Evolutionary conservation across 2,888 invertebrate genomes (phyloP).

Genomic region (Pseudoips prasinana): DNA sequence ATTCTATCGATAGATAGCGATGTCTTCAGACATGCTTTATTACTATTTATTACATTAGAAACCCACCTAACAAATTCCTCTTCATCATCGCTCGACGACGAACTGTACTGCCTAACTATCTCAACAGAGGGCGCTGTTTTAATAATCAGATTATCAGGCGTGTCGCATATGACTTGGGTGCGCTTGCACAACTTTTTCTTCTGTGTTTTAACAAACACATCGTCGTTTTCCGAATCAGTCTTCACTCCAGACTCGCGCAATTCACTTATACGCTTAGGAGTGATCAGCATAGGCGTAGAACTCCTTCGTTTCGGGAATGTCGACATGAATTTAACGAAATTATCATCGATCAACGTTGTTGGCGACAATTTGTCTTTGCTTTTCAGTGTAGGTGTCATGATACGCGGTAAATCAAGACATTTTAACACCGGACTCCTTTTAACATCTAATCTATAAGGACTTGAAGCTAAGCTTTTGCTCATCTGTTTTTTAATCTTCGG

Average conservation of each 20-base stretch:
- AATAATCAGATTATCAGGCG: slow-evolving; percentile 62
- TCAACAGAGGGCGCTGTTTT: slow-evolving; percentile 72
- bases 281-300: slow-evolving; percentile 54
- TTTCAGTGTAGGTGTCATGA: slow-evolving; percentile 32
- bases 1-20: too few relatives aligned
- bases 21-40: too few relatives aligned
- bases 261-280: slow-evolving; percentile 47
- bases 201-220: slow-evolving; percentile 31
- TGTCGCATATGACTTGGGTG: slow-evolving; percentile 52
- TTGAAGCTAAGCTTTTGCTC: slow-evolving; percentile 55
- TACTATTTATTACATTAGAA: not conserved
- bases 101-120: slow-evolving; percentile 50
- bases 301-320: slow-evolving; percentile 57
- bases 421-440: slow-evolving; percentile 48
- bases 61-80: slow-evolving; percentile 24
- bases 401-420: slow-evolving; percentile 58
- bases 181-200: slow-evolving; percentile 20
- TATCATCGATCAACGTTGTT: slow-evolving; percentile 47
- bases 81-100: slow-evolving; percentile 53
- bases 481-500: slow-evolving; percentile 20
- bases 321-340: slow-evolving; percentile 46
- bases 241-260: slow-evolving; percentile 54
- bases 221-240: slow-evolving; percentile 67
- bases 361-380: slow-evolving; percentile 28
- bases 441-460: slow-evolving; percentile 48